A percentile compares a stretch with the other conserved stretches of the same genome.
phyloP scores from a whole-genome alignment of 2,888 invertebrate genomes.

The Himalopsyche japonica region DNA sequence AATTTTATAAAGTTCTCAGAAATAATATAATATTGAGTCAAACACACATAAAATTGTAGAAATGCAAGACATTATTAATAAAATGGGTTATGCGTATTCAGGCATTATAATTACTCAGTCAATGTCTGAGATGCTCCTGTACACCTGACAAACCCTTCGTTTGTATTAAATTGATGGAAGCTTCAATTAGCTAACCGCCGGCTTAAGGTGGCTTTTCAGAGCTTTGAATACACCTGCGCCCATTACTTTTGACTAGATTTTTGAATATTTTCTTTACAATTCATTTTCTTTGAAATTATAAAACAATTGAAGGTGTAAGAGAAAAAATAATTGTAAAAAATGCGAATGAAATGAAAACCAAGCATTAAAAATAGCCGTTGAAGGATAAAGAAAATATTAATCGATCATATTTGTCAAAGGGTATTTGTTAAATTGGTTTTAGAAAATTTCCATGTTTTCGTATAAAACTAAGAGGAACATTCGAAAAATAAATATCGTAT shows the following conservation, averaged over 20 bases:
- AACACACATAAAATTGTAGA: not conserved
- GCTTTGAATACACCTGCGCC: not conserved
- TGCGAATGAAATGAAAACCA: no score
- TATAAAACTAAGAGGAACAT: no score
- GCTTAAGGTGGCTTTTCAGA: not conserved
- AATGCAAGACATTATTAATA: not conserved
- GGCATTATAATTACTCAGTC: not conserved
- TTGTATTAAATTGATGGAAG: not conserved
- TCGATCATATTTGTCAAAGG: no score
- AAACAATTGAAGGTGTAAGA: not conserved
- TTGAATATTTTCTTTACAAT: not conserved
- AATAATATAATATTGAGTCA: no score
- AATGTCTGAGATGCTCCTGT: not conserved
- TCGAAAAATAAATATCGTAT: no score
- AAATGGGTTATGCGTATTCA: not conserved
- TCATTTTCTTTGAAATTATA: not conserved
- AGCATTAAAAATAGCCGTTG: no score
- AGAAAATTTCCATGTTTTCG: no score
- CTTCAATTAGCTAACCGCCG: not conserved
- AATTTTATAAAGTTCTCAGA: no score
- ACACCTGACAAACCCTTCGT: conserved; percentile 4
- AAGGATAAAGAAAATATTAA: no score
- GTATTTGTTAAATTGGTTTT: no score
- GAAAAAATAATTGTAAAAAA: no score
- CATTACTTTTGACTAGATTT: not conserved